These are phyloP conservation scores for Microctenopoma lineatum DNA, from an alignment of 2,797 vertebrate species.

Conservation along the genomic window DNA sequence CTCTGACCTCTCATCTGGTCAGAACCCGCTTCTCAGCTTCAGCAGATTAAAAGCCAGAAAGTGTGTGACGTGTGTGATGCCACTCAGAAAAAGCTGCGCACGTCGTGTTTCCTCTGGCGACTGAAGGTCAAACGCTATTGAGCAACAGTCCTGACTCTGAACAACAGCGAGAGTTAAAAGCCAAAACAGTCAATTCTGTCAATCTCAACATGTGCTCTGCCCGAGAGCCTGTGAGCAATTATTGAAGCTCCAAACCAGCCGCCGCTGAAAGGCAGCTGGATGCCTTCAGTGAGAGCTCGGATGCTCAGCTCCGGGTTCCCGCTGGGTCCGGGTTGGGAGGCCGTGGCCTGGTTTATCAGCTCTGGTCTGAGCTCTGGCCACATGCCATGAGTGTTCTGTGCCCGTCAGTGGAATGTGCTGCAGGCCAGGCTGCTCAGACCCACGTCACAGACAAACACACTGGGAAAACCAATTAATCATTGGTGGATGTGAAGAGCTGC, in stretches of 20 bases:
- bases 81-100: too few relatives aligned
- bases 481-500: conserved; percentile 4
- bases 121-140: not conserved
- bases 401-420: conserved; percentile 46
- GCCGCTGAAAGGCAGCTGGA: not conserved
- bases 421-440: conserved; percentile 33
- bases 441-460: conserved; percentile 24
- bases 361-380: conserved; percentile 35
- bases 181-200: conserved; percentile 12
- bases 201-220: not conserved
- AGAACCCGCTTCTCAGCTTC: too few relatives aligned
- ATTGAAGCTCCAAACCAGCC: not conserved
- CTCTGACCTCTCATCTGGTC: too few relatives aligned
- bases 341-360: conserved; percentile 45
- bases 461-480: conserved; percentile 59
- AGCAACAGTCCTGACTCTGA: not conserved
- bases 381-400: conserved; percentile 45
- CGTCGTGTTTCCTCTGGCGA: not conserved
- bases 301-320: not conserved
- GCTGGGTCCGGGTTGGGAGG: conserved; percentile 11
- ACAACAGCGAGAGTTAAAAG: not conserved
- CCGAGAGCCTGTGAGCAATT: conserved; percentile 6
- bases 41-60: too few relatives aligned
- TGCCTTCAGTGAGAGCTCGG: not conserved
- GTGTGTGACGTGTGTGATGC: too few relatives aligned